A percentile compares a stretch with the other conserved stretches of the same genome.
phyloP scores from a whole-genome alignment of 64 coral and sea anemone species.

The Stichodactyla helianthus region DNA sequence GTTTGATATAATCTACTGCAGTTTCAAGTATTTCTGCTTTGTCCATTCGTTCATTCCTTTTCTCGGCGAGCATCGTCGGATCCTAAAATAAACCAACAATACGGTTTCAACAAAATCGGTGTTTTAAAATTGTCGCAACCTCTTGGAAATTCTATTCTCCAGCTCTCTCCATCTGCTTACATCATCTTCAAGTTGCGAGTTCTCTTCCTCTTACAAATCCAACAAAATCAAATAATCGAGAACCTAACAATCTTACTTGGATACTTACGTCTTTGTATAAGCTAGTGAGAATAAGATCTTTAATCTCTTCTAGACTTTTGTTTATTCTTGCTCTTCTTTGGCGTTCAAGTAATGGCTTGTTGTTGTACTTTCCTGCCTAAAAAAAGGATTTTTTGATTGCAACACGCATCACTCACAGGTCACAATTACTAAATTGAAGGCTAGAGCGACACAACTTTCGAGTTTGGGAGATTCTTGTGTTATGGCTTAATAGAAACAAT shows the following conservation, averaged over 20 bases:
- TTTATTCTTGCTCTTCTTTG: slow-evolving; percentile 77
- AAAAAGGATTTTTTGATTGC: not conserved
- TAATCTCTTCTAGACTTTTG: slow-evolving; percentile 57
- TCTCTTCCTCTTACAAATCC: no score
- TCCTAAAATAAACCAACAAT: slow-evolving; percentile 4
- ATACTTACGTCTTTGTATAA: slow-evolving; percentile 78
- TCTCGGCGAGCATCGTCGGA: not conserved
- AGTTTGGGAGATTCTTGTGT: not conserved
- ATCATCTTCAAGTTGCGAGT: no score
- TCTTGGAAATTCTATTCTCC: no score
- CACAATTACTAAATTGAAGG: not conserved
- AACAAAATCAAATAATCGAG: no score
- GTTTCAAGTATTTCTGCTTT: slow-evolving; percentile 89
- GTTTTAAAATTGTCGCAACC: no score
- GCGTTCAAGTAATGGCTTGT: slow-evolving; percentile 57
- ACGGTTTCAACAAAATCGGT: not conserved
- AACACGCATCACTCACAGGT: not conserved
- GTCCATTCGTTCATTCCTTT: slow-evolving; percentile 56
- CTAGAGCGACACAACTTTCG: not conserved
- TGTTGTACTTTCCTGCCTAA: slow-evolving; percentile 24
- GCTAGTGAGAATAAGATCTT: slow-evolving; percentile 46
- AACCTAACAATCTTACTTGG: not conserved
- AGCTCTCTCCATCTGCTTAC: no score
- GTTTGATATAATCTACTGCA: slow-evolving; percentile 52
- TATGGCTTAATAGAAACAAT: not conserved